Evolutionary conservation across 2,113 vertebrate species (phyloP), one percentile per base, ranked within the genome.

Genomic region (Lepisosteus osseus): DNA sequence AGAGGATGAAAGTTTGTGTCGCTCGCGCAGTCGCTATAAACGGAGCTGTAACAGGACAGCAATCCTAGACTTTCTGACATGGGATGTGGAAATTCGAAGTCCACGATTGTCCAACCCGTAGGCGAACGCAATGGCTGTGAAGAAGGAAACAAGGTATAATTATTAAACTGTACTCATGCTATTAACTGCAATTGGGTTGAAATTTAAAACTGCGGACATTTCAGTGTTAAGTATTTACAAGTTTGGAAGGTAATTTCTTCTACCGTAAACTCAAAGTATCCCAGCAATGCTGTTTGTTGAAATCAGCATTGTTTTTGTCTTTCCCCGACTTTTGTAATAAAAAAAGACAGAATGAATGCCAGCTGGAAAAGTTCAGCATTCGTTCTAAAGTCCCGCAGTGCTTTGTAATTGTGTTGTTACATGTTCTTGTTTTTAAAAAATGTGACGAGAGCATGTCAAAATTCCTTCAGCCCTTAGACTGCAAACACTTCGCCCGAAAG

Each of bases 1-100:
- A 44, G 55, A 42, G 2, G 11, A 42, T n/a, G 59, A 41, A 6
- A 0, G 11, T 17, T 13, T 61, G 29, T 29, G 29, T 29, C 29
- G 29, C 29, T 29, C 13, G 9, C 44, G 0, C 44, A 1, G 29
- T 17, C 15, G 6, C 59, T 0, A 14, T 0, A 43, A 0, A 9
- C 2, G 4, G 2, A 47, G 29, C 63, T 11, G 0, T 1, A 3
- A 7, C 0, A 0, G 41, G 54, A 54, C 6, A 3, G 3, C 3
- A 40, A 42, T 6, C 54, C 54, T 6, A 55, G 4, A 59, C 57
- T n/a, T n/a, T 6, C 47, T 74, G 61, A 43, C 72, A 88, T 78
- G 81, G 89, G 87, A 61, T 91, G 84, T 61, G 69, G 40, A 11
- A 51, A 76, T 47, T 87, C 86, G 72, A 76, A 40, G 68, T 57